Conservation (phyloP, 2,113 vertebrate species). For the Sarotherodon lohbergeri region DNA sequence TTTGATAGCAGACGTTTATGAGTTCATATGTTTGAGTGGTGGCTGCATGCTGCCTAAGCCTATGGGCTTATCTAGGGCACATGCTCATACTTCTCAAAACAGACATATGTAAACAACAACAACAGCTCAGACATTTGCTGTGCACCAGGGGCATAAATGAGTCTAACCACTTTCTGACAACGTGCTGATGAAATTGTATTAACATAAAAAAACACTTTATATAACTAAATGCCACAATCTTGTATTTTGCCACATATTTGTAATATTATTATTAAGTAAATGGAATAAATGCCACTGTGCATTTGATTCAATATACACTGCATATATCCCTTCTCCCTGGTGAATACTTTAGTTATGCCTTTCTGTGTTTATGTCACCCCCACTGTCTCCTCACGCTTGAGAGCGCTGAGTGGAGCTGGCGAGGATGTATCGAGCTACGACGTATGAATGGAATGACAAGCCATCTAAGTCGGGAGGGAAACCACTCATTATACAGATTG, state of each 20-base stretch:
- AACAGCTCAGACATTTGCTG: conserved; percentile 24
- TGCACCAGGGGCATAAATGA: conserved; percentile 12
- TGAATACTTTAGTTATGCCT: conserved; percentile 15
- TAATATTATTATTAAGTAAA: conserved; percentile 5
- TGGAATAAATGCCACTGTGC: not conserved
- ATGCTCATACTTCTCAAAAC: conserved; percentile 21
- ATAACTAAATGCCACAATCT: not conserved
- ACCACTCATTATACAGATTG: conserved; percentile 70
- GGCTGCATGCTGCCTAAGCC: not conserved
- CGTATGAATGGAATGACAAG: conserved; percentile 52
- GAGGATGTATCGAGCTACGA: conserved; percentile 34
- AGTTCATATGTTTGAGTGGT: conserved; percentile 26
- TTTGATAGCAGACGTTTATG: conserved; percentile 42
- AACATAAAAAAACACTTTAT: not conserved
- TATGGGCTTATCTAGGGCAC: conserved; percentile 29
- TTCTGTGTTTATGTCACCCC: conserved; percentile 28
- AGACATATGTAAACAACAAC: conserved; percentile 37
- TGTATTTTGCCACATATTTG: not conserved
- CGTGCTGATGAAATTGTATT: conserved; percentile 21
- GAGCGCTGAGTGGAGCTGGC: conserved; percentile 21
- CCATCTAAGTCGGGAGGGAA: conserved; percentile 45
- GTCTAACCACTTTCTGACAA: conserved; percentile 35
- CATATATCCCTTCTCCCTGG: not conserved
- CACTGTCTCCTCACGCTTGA: conserved; percentile 35
- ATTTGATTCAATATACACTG: not conserved